Evolutionary conservation across 2,113 vertebrate species (phyloP).

Genomic region (Setophaga petechia): DNA sequence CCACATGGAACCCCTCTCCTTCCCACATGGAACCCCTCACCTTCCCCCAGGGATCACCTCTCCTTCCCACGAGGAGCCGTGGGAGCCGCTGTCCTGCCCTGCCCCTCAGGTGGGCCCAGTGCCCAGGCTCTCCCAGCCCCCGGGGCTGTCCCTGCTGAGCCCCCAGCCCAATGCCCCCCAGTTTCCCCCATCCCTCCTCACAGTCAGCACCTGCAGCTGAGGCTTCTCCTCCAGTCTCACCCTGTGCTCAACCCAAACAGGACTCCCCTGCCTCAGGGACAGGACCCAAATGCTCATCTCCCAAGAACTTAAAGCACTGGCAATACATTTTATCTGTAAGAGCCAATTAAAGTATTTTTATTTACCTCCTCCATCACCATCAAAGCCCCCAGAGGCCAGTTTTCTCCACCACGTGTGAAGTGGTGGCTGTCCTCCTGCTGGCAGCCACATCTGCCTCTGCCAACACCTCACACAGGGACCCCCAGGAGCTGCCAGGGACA

Average conservation of each 20-base stretch:
- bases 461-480: background rate
- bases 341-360: background rate
- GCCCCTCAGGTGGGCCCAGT: background rate
- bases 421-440: background rate
- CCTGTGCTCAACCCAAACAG: rapidly evolving
- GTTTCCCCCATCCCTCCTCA: background rate
- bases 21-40: background rate
- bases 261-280: background rate
- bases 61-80: rapidly evolving
- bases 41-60: background rate
- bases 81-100: background rate
- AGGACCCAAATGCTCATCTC: background rate
- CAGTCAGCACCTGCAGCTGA: rapidly evolving
- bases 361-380: background rate
- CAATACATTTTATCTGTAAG: background rate
- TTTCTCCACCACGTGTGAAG: background rate
- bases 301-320: background rate
- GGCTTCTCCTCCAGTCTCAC: background rate
- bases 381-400: background rate
- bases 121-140: background rate
- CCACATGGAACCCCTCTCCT: background rate
- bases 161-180: background rate
- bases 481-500: background rate
- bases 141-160: background rate
- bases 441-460: background rate